Percentiles rank a stretch among this genome's conserved stretches.
These are phyloP conservation scores for Alauda arvensis DNA, from an alignment of 2,797 vertebrate genomes.

Conservation along the genomic window DNA sequence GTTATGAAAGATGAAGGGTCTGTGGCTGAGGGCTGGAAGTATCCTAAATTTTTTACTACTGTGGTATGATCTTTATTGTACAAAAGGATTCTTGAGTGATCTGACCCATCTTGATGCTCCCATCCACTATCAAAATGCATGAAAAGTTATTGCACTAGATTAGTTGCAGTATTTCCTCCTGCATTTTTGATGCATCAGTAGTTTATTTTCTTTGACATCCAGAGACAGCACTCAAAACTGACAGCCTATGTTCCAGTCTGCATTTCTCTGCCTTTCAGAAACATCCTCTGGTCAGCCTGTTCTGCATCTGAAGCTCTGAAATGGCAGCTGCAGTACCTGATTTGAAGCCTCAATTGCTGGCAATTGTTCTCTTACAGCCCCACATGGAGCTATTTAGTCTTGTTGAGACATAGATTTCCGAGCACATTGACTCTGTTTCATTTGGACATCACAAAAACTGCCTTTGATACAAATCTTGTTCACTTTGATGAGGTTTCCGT, in stretches of 20 bases:
- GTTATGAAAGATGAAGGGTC: slow-evolving; percentile 47
- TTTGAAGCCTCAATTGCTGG: neutral
- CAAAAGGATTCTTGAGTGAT: neutral
- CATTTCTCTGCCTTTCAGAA: neutral
- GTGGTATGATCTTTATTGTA: neutral
- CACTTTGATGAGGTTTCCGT: neutral
- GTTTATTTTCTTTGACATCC: neutral
- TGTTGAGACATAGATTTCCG: neutral
- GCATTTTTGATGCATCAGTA: neutral
- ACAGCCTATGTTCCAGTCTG: neutral
- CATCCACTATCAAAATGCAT: neutral
- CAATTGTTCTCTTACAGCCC: neutral
- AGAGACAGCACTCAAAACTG: neutral
- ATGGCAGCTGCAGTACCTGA: neutral
- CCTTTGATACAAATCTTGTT: neutral
- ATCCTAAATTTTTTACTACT: neutral
- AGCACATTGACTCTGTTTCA: neutral
- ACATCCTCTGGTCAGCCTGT: neutral
- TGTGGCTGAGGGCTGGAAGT: neutral
- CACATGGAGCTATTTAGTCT: neutral
- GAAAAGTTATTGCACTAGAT: neutral
- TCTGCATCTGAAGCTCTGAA: neutral
- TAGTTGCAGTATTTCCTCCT: neutral
- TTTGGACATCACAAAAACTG: neutral
- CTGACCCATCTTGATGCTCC: neutral